These are phyloP conservation scores for Pseudocheirus occidentalis DNA, from an alignment of 2,797 vertebrate genomes.

Conservation along the genomic window DNA sequence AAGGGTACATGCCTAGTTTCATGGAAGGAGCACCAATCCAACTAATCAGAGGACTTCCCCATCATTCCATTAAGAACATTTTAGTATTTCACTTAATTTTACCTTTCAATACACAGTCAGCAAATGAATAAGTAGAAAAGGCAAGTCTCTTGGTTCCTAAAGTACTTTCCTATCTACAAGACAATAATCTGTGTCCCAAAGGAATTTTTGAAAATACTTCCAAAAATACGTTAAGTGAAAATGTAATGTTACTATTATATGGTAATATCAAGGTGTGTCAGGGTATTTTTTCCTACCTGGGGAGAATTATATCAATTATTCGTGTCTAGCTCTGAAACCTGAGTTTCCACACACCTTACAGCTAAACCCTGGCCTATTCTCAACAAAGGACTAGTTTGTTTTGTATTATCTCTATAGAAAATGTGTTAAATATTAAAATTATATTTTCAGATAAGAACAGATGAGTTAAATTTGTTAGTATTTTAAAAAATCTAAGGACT, in stretches of 20 bases:
- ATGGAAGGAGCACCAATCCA: background rate
- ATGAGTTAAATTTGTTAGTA: background rate
- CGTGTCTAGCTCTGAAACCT: background rate
- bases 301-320: background rate
- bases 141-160: background rate
- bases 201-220: background rate
- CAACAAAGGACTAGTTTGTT: background rate
- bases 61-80: background rate
- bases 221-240: background rate
- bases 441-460: too few species aligned
- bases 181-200: background rate
- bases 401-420: background rate
- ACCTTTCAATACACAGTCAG: background rate
- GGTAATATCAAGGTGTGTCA: background rate
- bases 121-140: background rate
- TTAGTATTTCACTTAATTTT: background rate
- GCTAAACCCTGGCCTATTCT: background rate
- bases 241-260: background rate
- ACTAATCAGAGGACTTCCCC: background rate
- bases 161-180: background rate
- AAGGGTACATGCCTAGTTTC: background rate
- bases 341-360: background rate
- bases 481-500: background rate
- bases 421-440: background rate
- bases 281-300: background rate